Evolutionary conservation across 2,888 invertebrate genomes (phyloP).

Genomic region (Andrena bicolor): DNA sequence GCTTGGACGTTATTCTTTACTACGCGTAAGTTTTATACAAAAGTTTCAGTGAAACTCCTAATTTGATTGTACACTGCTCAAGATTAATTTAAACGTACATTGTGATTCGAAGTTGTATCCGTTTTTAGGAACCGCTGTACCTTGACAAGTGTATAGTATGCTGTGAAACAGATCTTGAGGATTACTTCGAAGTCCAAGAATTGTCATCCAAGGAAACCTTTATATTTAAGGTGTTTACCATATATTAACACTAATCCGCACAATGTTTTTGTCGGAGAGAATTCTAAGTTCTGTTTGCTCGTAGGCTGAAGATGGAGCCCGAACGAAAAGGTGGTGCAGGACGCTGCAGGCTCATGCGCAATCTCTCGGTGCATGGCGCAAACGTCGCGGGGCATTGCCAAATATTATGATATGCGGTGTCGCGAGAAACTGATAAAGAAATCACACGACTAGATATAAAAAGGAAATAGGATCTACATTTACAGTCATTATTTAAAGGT

Average conservation of each 20-base stretch:
- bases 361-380: conserved; percentile 96
- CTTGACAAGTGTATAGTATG: conserved; percentile 96
- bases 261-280: neutral
- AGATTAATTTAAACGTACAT: neutral
- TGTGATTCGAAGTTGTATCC: neutral
- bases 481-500: conserved; percentile 46
- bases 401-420: conserved; percentile 97
- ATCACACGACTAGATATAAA: conserved; percentile 33
- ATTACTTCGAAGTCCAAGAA: conserved; percentile 98
- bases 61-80: neutral
- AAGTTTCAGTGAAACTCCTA: neutral
- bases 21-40: conserved; percentile 87
- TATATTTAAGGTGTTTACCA: conserved; percentile 93
- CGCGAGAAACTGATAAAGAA: conserved; percentile 76
- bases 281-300: conserved; percentile 60
- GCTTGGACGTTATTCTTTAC: conserved; percentile 93
- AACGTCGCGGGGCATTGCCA: conserved; percentile 96
- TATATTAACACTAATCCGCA: neutral
- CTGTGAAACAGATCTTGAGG: conserved; percentile 95
- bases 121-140: conserved; percentile 92
- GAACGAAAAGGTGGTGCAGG: conserved; percentile 95
- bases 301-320: conserved; percentile 95
- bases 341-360: conserved; percentile 96
- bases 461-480: conserved; percentile 27
- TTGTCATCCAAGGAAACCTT: conserved; percentile 96